Evolutionary conservation across 2,113 vertebrate genomes (phyloP).

Genomic region (Centropristis striata): DNA sequence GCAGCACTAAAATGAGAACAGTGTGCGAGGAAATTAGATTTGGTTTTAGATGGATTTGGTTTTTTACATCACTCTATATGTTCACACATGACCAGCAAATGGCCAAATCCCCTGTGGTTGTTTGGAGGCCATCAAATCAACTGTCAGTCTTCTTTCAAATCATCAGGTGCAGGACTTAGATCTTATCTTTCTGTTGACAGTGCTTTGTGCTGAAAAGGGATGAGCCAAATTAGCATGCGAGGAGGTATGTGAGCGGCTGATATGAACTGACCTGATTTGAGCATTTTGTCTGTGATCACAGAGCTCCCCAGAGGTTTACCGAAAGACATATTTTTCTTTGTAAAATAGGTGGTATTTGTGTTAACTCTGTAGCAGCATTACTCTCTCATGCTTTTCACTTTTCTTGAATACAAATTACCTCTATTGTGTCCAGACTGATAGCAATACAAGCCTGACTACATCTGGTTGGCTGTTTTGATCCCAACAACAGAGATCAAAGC

Average conservation of each 20-base stretch:
- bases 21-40: neutral
- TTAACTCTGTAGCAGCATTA: slow-evolving; percentile 20
- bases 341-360: slow-evolving; percentile 47
- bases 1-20: neutral
- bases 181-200: slow-evolving; percentile 64
- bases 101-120: slow-evolving; percentile 26
- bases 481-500: slow-evolving; percentile 6
- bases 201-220: slow-evolving; percentile 53
- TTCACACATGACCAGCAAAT: slow-evolving; percentile 29
- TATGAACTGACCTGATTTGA: slow-evolving; percentile 79
- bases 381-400: slow-evolving; percentile 11
- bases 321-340: slow-evolving; percentile 47
- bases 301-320: slow-evolving; percentile 41
- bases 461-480: slow-evolving; percentile 10
- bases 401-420: slow-evolving; percentile 23
- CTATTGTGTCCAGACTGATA: slow-evolving; percentile 16
- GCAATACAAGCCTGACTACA: neutral
- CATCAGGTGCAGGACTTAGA: slow-evolving; percentile 65
- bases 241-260: slow-evolving; percentile 62
- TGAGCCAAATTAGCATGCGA: slow-evolving; percentile 58
- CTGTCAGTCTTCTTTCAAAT: slow-evolving; percentile 56
- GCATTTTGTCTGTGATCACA: slow-evolving; percentile 67
- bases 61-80: neutral
- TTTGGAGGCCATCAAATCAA: slow-evolving; percentile 38
- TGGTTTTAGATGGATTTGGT: neutral